Evolutionary conservation across 2,797 vertebrate species (phyloP).

Genomic region (Acipenser ruthenus): DNA sequence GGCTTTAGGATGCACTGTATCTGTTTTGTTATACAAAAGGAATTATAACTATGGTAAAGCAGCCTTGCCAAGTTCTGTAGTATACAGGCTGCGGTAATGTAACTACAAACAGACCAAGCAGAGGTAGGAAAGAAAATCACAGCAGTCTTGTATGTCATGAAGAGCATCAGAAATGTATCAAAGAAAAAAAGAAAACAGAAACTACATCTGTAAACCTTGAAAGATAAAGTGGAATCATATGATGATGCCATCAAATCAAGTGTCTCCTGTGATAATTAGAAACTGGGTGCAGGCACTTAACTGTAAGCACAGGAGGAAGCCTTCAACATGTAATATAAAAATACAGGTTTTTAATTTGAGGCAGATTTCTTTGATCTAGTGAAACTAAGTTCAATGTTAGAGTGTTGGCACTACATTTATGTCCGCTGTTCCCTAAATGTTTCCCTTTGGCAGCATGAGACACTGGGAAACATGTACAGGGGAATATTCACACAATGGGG

Average conservation of each 20-base stretch:
- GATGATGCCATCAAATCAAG: not conserved
- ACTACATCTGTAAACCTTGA: slow-evolving; percentile 8
- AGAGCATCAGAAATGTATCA: slow-evolving; percentile 7
- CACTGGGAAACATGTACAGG: not conserved
- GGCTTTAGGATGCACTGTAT: too few species aligned
- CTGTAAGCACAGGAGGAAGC: too few species aligned
- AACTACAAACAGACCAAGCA: slow-evolving; percentile 12
- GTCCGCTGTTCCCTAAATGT: too few species aligned
- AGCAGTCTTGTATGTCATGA: slow-evolving; percentile 5
- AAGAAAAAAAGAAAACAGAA: slow-evolving; percentile 2
- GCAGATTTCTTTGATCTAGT: too few species aligned
- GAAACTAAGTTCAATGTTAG: too few species aligned
- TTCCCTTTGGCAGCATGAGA: not conserved
- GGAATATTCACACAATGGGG: not conserved
- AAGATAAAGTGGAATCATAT: not conserved
- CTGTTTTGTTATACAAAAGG: too few species aligned
- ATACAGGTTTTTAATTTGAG: too few species aligned
- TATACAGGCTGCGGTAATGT: slow-evolving; percentile 3
- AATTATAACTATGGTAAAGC: not conserved
- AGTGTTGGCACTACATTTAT: too few species aligned
- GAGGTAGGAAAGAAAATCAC: not conserved
- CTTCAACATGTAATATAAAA: too few species aligned
- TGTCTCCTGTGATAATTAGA: not conserved
- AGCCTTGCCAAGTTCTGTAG: not conserved
- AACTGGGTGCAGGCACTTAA: too few species aligned